Evolutionary conservation across 2,797 vertebrate genomes (phyloP), one percentile per base, ranked within the genome.

Genomic region (Oryzias sinensis): DNA sequence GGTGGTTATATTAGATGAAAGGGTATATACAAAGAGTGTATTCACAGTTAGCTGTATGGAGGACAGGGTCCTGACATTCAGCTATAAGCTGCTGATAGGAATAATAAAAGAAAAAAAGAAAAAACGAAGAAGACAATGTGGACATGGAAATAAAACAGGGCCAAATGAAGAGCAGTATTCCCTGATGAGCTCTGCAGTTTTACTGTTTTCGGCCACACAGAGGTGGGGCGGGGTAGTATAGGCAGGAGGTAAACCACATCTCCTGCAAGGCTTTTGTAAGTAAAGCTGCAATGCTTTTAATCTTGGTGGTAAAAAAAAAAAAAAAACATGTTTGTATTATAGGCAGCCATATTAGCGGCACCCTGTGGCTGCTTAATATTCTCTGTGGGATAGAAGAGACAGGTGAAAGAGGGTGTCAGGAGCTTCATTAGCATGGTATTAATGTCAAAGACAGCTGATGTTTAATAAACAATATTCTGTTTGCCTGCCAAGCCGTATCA

Each of bases 401-500:
- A 80, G 72, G 77, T 81, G 78, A 84, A 76, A 59, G 68, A 74
- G 67, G 47, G 52, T 71, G 65, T 65, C 58, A 43, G 65, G 56
- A 61, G 68, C 66, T 71, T 83, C 77, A 85, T 87, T 81, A 81
- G 67, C 20, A 67, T 79, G 68, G 41, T 59, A 79, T 87, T 82
- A 85, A 76, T 68, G 73, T 81, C 82, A 80, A 56, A 62, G 25
- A 52, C 42, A 50, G 59, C 20, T 68, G 70, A 75, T 70, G 68
- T 80, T 63, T 49, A 68, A 71, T 70, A 80, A 81, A 79, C 70
- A 73, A 60, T 58, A 69, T 61, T 59, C 20, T 56, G 33, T 70
- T 63, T 40, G 43, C 52, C 68, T 80, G 42, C 71, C 74, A 71
- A 72, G 41, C 1, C 24, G 58, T 22, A 67, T 71, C 56, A 74